These are phyloP conservation scores for Drosophila leontia DNA, from an alignment of 1,140 invertebrate species.

Conservation along the genomic window DNA sequence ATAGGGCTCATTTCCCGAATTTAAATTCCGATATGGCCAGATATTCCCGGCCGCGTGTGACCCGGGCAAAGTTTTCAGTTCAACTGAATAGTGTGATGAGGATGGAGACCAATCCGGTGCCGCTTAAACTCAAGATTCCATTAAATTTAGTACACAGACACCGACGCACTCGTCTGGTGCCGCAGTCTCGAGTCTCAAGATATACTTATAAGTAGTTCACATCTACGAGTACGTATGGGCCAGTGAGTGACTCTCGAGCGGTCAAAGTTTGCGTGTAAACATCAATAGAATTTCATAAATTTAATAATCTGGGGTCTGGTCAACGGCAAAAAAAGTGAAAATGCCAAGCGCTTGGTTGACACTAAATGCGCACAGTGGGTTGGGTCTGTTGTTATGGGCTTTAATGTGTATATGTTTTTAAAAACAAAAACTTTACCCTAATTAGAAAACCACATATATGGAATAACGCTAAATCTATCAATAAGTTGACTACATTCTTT, in stretches of 20 bases:
- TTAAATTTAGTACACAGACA: conserved; percentile 73
- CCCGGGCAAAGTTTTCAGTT: conserved; percentile 56
- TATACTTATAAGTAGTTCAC: conserved; percentile 14
- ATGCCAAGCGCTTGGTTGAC: conserved; percentile 50
- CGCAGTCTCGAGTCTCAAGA: conserved; percentile 50
- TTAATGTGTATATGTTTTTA: neutral
- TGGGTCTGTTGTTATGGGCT: accelerated
- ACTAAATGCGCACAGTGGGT: conserved; percentile 56
- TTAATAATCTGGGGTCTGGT: conserved; percentile 73
- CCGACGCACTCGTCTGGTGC: conserved; percentile 42
- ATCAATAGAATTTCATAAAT: conserved; percentile 83
- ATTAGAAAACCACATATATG: neutral
- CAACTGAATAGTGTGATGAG: conserved; percentile 60
- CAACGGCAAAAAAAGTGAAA: conserved; percentile 74
- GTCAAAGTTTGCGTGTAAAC: conserved; percentile 82
- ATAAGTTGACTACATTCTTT: neutral
- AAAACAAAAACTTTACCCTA: neutral
- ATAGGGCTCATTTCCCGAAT: conserved; percentile 52
- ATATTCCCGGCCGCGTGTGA: conserved; percentile 49
- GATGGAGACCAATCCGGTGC: conserved; percentile 55
- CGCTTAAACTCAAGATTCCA: conserved; percentile 73
- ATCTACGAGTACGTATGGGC: conserved; percentile 17
- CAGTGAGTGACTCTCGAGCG: conserved; percentile 54
- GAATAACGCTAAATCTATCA: neutral
- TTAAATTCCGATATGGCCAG: conserved; percentile 28